Conservation (phyloP, 2,888 invertebrate species). For the Hyposoter didymator region DNA sequence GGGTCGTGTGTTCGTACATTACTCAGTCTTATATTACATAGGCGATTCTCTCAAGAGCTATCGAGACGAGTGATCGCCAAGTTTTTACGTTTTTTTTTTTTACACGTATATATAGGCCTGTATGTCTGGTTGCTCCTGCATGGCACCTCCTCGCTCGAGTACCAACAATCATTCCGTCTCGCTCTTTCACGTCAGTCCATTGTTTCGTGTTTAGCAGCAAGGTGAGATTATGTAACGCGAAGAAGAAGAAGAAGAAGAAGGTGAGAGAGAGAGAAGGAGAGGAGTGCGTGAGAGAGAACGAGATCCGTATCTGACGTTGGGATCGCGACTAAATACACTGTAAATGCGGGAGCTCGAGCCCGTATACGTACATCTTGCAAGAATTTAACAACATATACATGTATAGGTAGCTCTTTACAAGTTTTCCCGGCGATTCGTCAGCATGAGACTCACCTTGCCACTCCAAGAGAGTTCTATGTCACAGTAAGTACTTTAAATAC, state of each 20-base stretch:
- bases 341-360: slow-evolving; percentile 70
- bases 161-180: slow-evolving; percentile 44
- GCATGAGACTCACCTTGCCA: slow-evolving; percentile 58
- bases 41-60: slow-evolving; percentile 61
- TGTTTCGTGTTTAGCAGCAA: slow-evolving; percentile 81
- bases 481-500: slow-evolving; percentile 19
- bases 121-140: slow-evolving; percentile 48
- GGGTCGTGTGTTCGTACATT: slow-evolving; percentile 65
- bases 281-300: slow-evolving; percentile 44
- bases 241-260: slow-evolving; percentile 12
- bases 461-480: slow-evolving; percentile 43
- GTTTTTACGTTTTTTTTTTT: slow-evolving; percentile 37
- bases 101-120: slow-evolving; percentile 34
- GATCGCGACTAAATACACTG: slow-evolving; percentile 74
- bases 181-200: slow-evolving; percentile 79
- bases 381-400: slow-evolving; percentile 25
- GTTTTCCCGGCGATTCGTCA: slow-evolving; percentile 38
- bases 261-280: slow-evolving; percentile 47
- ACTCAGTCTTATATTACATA: slow-evolving; percentile 47
- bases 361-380: slow-evolving; percentile 47
- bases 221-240: slow-evolving; percentile 81
- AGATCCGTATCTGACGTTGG: slow-evolving; percentile 74
- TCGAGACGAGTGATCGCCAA: slow-evolving; percentile 65
- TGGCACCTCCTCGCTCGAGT: slow-evolving; percentile 53
- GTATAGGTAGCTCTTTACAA: slow-evolving; percentile 4